Evolutionary conservation across 2,113 vertebrate species (phyloP), one percentile per base, ranked within the genome.

Genomic region (Macheiramphus alcinus): DNA sequence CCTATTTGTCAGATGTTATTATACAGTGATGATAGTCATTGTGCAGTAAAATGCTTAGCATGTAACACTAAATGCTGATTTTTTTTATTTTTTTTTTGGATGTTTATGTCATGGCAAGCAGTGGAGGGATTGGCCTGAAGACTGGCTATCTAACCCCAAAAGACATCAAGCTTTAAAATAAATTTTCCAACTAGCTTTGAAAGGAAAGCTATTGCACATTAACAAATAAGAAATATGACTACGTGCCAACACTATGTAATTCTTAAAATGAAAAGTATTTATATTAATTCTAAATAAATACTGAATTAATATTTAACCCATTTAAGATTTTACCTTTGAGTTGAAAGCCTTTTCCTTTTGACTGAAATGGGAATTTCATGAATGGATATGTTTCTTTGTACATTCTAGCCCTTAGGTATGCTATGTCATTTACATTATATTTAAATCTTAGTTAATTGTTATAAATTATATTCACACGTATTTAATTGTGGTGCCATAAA

Each of bases 1-100:
- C 53, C 87, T 90, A 96, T 97, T 96, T 96, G 43, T 97, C 96
- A 96, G 45, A 84, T 95, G 76, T 87, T 98, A 96, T 93, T 96
- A 56, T 82, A 94, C 80, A 90, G 73, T 65, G 61, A 95, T 96
- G 94, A 94, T 82, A 95, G 56, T 84, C 93, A 96, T 76, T 95
- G 81, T 92, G 55, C 42, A 93, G 38, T 55, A 78, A 97, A 98
- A 88, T 80, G 71, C 50, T 82, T 79, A 84, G 34, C 80, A 58
- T 91, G 97, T 97, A 95, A 34, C 34, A 86, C 20, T 89, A 67
- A 95, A 72, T 94, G 80, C 19, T 94, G 48, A 38, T 13, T 59
- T 21, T 56, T 31, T 80, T n/a, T n/a, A n/a, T n/a, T 65, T 27
- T 66, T 16, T 83, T 56, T 40, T 86, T 93, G 66, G 31, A 61